Percentiles rank a stretch among this genome's conserved stretches.
Evolutionary conservation across 92 coral and sea anemone genomes (phyloP).

Genomic region (Chrysogorgia sp.): DNA sequence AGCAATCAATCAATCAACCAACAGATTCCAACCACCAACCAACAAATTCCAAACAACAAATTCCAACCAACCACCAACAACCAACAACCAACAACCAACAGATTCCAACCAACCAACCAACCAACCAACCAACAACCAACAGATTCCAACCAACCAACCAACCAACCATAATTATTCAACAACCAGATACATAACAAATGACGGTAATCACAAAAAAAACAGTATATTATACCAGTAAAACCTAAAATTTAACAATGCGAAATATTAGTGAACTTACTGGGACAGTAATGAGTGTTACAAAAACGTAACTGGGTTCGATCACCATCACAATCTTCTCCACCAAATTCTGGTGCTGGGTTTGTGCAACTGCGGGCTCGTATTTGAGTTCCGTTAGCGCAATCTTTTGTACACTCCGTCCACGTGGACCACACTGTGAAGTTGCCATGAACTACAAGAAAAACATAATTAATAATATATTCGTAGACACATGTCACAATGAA

Average conservation of each 20-base stretch:
- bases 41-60: too few relatives aligned
- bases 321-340: slow-evolving; percentile 15
- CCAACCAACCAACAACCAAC: too few relatives aligned
- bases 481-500: too few relatives aligned
- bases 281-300: slow-evolving; percentile 8
- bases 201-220: background rate
- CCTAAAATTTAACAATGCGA: background rate
- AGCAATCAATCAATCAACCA: too few relatives aligned
- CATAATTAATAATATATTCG: background rate
- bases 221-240: background rate
- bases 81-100: too few relatives aligned
- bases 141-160: too few relatives aligned
- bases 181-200: background rate
- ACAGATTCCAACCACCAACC: background rate
- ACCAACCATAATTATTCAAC: too few relatives aligned
- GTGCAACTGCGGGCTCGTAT: slow-evolving; percentile 14
- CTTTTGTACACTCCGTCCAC: slow-evolving; percentile 18
- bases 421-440: slow-evolving; percentile 2
- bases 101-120: too few relatives aligned
- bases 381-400: slow-evolving; percentile 15
- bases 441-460: slow-evolving; percentile 8
- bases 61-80: too few relatives aligned
- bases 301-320: background rate
- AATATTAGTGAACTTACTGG: background rate
- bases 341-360: slow-evolving; percentile 10